Base-by-base conservation (phyloP, 2,888 invertebrate species). In the Drosophila vallismaia region DNA sequence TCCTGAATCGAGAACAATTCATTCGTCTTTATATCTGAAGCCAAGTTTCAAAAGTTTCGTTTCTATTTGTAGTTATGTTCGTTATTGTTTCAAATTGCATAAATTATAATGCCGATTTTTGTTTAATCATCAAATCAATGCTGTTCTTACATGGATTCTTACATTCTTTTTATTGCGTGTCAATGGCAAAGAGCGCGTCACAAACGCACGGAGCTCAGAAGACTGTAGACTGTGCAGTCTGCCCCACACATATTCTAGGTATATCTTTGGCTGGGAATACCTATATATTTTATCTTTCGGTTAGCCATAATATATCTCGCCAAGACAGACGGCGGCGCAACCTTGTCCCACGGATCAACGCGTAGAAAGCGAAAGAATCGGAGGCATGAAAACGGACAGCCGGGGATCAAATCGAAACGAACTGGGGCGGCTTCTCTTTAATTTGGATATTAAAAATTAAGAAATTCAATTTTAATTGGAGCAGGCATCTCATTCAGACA, bases 131-230 rank as follows among this genome's bases (percentile, higher is more conserved):
- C 12, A 0, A 36, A 5, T 19, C 5, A 14, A 4, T 9, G 14
- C 14, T 9, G 19, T 9, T 9, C 40, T 42, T 38, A 12, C 38
- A n/a, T 55, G 67, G 72, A 63, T 67, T 66, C 72, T 79, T 58
- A 69, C 58, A 69, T 72, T 72, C 78, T 77, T 89, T 84, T 86
- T 76, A 86, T 89, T 88, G 85, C 88, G 79, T 90, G 90, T 89
- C 90, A 90, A 89, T 89, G 89, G 83, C 86, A 87, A 89, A 77
- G 76, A 82, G 75, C 88, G 78, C 89, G 89, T 90, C 88, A 89
- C 69, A 77, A 40, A 73, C 62, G 62, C 60, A 62, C 64, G 54
- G 45, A 45, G n/a, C 49, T 54, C 77, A 75, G 76, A 48, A 28
- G 12, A 26, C 36, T 10, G 58, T 64, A 73, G 69, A 66, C 64